Percentiles rank a stretch among this genome's conserved stretches.
Evolutionary conservation across 2,888 invertebrate genomes (phyloP).

Genomic region (Agonopterix subpropinquella): DNA sequence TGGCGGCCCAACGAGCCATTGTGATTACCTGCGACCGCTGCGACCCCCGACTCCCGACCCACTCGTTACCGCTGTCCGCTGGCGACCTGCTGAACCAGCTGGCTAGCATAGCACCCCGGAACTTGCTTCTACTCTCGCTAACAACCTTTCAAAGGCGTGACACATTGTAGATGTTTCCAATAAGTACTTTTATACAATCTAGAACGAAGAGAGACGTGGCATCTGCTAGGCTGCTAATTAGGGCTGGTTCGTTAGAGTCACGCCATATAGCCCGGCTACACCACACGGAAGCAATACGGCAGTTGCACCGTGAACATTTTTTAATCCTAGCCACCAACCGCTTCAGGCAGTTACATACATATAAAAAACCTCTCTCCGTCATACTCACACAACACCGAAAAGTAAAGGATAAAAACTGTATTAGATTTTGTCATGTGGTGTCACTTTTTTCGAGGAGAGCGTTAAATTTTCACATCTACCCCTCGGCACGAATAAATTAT

Average conservation of each 20-base stretch:
- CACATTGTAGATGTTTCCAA: too few species aligned
- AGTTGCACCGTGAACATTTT: slow-evolving; percentile 62
- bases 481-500: slow-evolving; percentile 64
- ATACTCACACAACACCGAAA: slow-evolving; percentile 26
- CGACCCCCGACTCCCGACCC: slow-evolving; percentile 47
- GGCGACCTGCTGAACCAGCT: slow-evolving; percentile 19
- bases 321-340: slow-evolving; percentile 39
- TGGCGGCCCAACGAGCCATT: slow-evolving; percentile 56
- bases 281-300: slow-evolving; percentile 45
- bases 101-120: slow-evolving; percentile 11
- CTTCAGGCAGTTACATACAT: slow-evolving; percentile 37
- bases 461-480: slow-evolving; percentile 68
- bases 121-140: slow-evolving; percentile 26
- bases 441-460: slow-evolving; percentile 54
- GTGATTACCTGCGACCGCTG: slow-evolving; percentile 31
- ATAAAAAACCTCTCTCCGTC: slow-evolving; percentile 33
- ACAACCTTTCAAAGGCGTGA: slow-evolving; percentile 4
- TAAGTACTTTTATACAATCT: neutral
- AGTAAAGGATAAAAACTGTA: slow-evolving; percentile 39
- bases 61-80: slow-evolving; percentile 45
- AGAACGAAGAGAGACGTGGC: slow-evolving; percentile 15
- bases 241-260: slow-evolving; percentile 29
- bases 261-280: slow-evolving; percentile 14
- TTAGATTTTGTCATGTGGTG: slow-evolving; percentile 47
- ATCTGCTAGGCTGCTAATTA: slow-evolving; percentile 36